A percentile compares a stretch with the other conserved stretches of the same genome.
These are phyloP conservation scores for Natrix natrix DNA, from an alignment of 2,797 vertebrate genomes.

Conservation along the genomic window DNA sequence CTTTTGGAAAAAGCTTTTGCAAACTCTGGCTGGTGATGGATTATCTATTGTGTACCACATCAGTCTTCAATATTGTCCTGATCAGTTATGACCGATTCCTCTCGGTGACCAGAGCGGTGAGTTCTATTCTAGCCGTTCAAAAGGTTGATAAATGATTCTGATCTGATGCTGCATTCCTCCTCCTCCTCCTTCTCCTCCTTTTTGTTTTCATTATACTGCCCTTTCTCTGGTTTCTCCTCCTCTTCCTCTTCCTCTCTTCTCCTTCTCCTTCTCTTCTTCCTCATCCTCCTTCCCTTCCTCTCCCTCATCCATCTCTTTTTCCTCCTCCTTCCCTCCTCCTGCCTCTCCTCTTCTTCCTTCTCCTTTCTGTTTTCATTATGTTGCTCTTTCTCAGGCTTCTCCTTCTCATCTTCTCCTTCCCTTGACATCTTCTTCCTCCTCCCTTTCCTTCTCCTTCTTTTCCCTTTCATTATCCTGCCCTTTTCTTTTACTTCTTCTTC, in stretches of 20 bases:
- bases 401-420: no score
- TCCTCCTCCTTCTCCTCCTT: background rate
- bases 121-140: slow-evolving; percentile 53
- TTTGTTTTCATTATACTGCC: no score
- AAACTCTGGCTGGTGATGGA: slow-evolving; percentile 81
- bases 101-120: slow-evolving; percentile 78
- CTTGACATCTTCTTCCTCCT: no score
- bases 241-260: background rate
- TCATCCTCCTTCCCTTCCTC: background rate
- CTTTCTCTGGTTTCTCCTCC: background rate
- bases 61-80: slow-evolving; percentile 79
- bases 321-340: no score
- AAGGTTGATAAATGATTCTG: background rate
- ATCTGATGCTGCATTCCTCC: no score
- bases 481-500: background rate
- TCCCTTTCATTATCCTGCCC: background rate
- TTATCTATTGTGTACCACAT: slow-evolving; percentile 78
- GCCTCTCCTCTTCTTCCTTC: no score
- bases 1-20: slow-evolving; percentile 76
- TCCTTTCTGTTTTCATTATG: no score
- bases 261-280: no score
- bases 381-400: no score
- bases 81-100: slow-evolving; percentile 82
- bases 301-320: no score
- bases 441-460: background rate